Percentiles rank a stretch among this genome's conserved stretches.
Conservation (phyloP, 2,797 vertebrate species). For the Microcaecilia unicolor region DNA sequence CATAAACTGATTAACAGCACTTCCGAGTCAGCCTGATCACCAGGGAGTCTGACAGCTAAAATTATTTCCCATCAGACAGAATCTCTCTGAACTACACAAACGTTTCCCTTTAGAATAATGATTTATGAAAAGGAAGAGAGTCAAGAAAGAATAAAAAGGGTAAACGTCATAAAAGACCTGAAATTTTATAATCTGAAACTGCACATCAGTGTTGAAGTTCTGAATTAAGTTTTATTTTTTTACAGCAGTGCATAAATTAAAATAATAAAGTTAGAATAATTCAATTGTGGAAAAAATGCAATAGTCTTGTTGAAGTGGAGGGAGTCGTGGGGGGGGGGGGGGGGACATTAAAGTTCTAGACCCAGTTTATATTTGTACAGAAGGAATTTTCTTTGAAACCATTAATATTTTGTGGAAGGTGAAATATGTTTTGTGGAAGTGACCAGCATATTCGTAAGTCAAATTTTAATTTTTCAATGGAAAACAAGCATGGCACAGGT, state of each 20-base stretch:
- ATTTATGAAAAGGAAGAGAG: constrained; percentile 49
- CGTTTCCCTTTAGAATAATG: constrained; percentile 60
- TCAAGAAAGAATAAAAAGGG: constrained; percentile 20
- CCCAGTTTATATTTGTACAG: constrained; percentile 1
- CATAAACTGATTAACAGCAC: constrained; percentile 66
- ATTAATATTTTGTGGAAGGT: constrained; percentile 3
- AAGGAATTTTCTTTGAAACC: not conserved
- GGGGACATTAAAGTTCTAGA: not conserved
- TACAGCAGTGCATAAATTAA: constrained; percentile 3
- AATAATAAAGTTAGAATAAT: constrained; percentile 13
- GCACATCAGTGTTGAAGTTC: too few relatives aligned
- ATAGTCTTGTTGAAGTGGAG: constrained; percentile 1
- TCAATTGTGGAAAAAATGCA: constrained; percentile 7
- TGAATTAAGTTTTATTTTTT: constrained; percentile 36
- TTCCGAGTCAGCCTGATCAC: constrained; percentile 64
- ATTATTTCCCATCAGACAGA: constrained; percentile 62
- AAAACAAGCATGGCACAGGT: too few relatives aligned
- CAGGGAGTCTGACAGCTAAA: constrained; percentile 68
- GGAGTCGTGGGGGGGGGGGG: too few relatives aligned
- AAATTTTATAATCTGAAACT: constrained; percentile 36
- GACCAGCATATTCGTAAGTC: too few relatives aligned
- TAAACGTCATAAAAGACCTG: constrained; percentile 29
- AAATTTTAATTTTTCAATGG: too few relatives aligned
- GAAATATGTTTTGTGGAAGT: too few relatives aligned
- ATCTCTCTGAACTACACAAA: constrained; percentile 59